Percentiles rank a stretch among this genome's conserved stretches.
These are phyloP conservation scores for Misgurnus mizolepis DNA, from an alignment of 2,113 vertebrate species.

Conservation along the genomic window DNA sequence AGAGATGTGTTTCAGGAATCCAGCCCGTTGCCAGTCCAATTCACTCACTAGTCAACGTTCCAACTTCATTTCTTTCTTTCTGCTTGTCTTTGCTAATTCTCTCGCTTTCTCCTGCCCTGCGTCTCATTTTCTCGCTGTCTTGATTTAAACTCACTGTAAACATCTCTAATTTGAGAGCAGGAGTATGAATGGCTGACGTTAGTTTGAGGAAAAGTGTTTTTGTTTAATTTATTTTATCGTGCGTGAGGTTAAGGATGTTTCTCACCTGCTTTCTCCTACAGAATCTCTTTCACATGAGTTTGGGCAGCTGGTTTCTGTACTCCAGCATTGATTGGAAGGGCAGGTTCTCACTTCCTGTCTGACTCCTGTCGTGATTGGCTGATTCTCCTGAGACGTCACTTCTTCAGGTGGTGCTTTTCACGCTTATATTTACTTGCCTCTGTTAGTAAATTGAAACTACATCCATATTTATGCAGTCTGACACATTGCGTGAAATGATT, in stretches of 20 bases:
- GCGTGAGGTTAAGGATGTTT: slow-evolving; percentile 55
- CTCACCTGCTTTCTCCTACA: slow-evolving; percentile 67
- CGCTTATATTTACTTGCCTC: not conserved
- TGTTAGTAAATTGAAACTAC: not conserved
- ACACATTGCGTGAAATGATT: slow-evolving; percentile 24
- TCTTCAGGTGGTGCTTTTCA: slow-evolving; percentile 36
- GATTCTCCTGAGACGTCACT: slow-evolving; percentile 46
- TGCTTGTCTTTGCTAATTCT: slow-evolving; percentile 30
- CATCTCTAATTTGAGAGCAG: not conserved
- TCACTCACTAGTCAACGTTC: slow-evolving; percentile 65
- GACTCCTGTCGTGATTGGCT: slow-evolving; percentile 37
- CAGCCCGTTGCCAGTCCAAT: slow-evolving; percentile 66
- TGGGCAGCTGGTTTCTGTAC: slow-evolving; percentile 64
- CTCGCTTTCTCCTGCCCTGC: slow-evolving; percentile 28
- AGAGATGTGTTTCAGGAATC: slow-evolving; percentile 68
- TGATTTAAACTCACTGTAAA: not conserved
- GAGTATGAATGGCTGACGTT: not conserved
- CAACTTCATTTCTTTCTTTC: slow-evolving; percentile 63
- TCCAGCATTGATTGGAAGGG: slow-evolving; percentile 61
- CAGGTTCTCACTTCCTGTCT: slow-evolving; percentile 10
- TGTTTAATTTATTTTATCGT: not conserved
- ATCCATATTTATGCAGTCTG: slow-evolving; percentile 33
- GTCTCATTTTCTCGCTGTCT: slow-evolving; percentile 9
- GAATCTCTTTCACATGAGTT: slow-evolving; percentile 56
- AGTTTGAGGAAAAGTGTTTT: not conserved